These are phyloP conservation scores for Spicauda simplicius DNA, from an alignment of 2,888 invertebrate genomes.

Conservation along the genomic window DNA sequence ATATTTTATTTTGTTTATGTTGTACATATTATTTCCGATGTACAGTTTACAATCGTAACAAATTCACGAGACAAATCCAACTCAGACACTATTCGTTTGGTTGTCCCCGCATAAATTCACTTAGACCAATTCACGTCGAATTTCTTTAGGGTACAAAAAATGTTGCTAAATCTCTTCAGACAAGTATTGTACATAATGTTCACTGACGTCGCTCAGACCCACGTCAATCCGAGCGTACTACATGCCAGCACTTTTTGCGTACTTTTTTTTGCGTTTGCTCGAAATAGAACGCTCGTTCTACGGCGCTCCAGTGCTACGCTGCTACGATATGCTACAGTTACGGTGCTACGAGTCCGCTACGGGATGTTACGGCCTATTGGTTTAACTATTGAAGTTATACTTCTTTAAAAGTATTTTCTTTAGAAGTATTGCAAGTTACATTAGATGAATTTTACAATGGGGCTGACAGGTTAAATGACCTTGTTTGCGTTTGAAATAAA, in stretches of 20 bases:
- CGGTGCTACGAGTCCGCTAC: too few species aligned
- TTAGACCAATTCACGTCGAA: slow-evolving; percentile 4
- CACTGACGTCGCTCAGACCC: slow-evolving; percentile 7
- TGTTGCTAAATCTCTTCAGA: slow-evolving; percentile 13
- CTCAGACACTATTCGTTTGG: background rate
- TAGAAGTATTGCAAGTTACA: too few species aligned
- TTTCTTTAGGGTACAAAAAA: slow-evolving; percentile 4
- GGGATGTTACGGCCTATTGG: too few species aligned
- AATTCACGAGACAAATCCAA: background rate
- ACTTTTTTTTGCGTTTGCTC: slow-evolving; percentile 3
- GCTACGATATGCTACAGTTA: too few species aligned
- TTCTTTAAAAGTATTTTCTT: too few species aligned
- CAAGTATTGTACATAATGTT: slow-evolving; percentile 8
- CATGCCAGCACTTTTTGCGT: background rate
- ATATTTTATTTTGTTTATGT: too few species aligned
- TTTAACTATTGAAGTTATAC: too few species aligned
- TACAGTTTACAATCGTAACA: background rate
- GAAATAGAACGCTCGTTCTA: background rate
- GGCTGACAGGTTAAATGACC: too few species aligned
- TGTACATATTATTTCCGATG: too few species aligned
- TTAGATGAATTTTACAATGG: too few species aligned
- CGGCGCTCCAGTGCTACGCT: too few species aligned
- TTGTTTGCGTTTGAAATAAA: too few species aligned
- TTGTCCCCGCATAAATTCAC: slow-evolving; percentile 24
- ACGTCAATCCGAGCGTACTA: slow-evolving; percentile 14